Conservation (phyloP, 2,888 invertebrate species). For the Caenorhabditis zanzibari region DNA sequence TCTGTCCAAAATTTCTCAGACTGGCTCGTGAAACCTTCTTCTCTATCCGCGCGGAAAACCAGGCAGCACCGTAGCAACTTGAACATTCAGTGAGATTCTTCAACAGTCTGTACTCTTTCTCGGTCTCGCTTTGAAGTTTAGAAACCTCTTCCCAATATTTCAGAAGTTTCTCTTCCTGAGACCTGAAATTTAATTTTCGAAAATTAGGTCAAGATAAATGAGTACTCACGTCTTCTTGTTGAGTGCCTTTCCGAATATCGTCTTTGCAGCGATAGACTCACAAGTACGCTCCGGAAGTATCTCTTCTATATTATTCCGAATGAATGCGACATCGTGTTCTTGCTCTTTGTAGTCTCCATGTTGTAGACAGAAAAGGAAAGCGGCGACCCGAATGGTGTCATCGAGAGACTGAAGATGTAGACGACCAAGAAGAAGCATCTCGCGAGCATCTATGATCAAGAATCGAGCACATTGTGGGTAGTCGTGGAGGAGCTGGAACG, state of each 20-base stretch:
- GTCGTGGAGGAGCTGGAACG: constrained; percentile 37
- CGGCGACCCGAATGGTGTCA: constrained; percentile 41
- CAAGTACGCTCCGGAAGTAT: constrained; percentile 50
- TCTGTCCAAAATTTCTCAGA: constrained; percentile 49
- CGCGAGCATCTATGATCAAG: constrained; percentile 50
- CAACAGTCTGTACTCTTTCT: constrained; percentile 34
- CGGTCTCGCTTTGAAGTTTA: not conserved
- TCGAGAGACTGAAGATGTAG: constrained; percentile 44
- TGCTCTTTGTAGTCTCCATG: constrained; percentile 34
- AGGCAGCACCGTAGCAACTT: constrained; percentile 61
- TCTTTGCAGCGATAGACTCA: constrained; percentile 48
- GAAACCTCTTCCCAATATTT: constrained; percentile 28
- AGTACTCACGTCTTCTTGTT: constrained; percentile 52
- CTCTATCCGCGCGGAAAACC: constrained; percentile 50
- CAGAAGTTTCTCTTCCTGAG: constrained; percentile 38
- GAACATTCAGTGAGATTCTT: constrained; percentile 23
- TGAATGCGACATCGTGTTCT: constrained; percentile 35
- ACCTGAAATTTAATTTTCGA: constrained; percentile 15
- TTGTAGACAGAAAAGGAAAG: constrained; percentile 50
- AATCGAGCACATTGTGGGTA: constrained; percentile 40
- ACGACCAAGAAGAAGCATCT: constrained; percentile 45
- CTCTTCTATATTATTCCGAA: constrained; percentile 50
- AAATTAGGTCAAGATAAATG: not conserved
- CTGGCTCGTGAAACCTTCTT: constrained; percentile 50
- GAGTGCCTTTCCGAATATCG: constrained; percentile 50